Evolutionary conservation across 1,140 invertebrate genomes (phyloP).

Genomic region (Eupristina koningsbergeri): DNA sequence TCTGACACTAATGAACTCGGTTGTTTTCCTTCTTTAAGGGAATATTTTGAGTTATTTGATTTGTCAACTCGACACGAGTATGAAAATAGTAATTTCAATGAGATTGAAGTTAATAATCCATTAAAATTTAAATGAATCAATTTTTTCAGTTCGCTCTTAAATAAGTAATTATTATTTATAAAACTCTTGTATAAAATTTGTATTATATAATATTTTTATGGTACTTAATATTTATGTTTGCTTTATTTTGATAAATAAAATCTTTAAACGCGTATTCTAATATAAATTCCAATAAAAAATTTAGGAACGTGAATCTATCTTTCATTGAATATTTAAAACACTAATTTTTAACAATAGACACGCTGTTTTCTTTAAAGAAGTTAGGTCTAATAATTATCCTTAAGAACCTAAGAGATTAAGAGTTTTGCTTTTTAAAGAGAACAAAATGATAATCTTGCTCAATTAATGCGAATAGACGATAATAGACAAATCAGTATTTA

Average conservation of each 20-base stretch:
- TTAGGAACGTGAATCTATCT: not conserved
- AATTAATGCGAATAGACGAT: conserved; percentile 8
- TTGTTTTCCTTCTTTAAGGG: too few species aligned
- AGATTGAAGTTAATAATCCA: not conserved
- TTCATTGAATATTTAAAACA: not conserved
- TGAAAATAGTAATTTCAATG: not conserved
- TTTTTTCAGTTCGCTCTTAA: conserved; percentile 16
- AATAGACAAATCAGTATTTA: conserved; percentile 47
- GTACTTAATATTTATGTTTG: not conserved
- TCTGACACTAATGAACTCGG: not conserved
- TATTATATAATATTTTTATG: not conserved
- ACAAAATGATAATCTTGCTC: conserved; percentile 25
- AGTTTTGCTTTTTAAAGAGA: not conserved
- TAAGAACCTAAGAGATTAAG: conserved; percentile 6
- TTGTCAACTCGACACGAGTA: too few species aligned
- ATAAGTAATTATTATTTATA: not conserved
- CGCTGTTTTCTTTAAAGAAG: not conserved
- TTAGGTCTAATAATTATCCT: not conserved
- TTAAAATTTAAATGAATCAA: conserved; percentile 29
- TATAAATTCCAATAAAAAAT: not conserved
- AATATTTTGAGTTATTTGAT: too few species aligned
- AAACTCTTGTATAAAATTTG: not conserved
- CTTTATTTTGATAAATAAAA: not conserved
- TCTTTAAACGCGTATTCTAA: not conserved
- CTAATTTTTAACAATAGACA: not conserved